Percentiles rank a stretch among this genome's conserved stretches.
These are phyloP conservation scores for Bradypus variegatus DNA, from an alignment of 2,797 vertebrate species.

Conservation along the genomic window DNA sequence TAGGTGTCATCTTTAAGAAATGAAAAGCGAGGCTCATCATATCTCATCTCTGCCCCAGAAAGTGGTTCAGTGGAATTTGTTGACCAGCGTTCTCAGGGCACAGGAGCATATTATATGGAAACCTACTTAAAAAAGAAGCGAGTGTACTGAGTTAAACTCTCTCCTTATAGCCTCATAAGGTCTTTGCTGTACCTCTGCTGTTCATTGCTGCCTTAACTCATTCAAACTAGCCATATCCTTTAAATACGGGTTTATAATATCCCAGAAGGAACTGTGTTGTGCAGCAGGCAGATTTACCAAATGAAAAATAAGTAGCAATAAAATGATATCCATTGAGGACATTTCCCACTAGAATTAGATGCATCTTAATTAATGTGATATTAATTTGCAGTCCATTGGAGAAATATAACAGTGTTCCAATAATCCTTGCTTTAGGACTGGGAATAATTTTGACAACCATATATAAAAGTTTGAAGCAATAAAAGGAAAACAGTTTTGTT, in stretches of 20 bases:
- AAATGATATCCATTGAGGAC: not conserved
- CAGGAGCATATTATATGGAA: slow-evolving; percentile 83
- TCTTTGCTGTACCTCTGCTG: slow-evolving; percentile 57
- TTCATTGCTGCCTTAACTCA: slow-evolving; percentile 71
- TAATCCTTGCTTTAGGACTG: slow-evolving; percentile 40
- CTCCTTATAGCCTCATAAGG: slow-evolving; percentile 35
- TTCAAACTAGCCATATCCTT: slow-evolving; percentile 59
- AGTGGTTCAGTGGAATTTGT: slow-evolving; percentile 77
- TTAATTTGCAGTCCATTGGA: not conserved
- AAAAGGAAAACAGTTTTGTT: slow-evolving; percentile 60
- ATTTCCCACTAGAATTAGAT: not conserved
- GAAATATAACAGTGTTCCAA: not conserved
- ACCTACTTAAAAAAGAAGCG: slow-evolving; percentile 93
- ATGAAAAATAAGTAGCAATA: slow-evolving; percentile 16
- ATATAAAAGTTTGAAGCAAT: slow-evolving; percentile 69
- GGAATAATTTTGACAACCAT: slow-evolving; percentile 44
- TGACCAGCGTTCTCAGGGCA: slow-evolving; percentile 83
- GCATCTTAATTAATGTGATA: not conserved
- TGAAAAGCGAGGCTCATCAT: slow-evolving; percentile 89
- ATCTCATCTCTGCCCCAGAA: slow-evolving; percentile 81
- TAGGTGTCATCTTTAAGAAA: slow-evolving; percentile 75
- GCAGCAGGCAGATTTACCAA: slow-evolving; percentile 48
- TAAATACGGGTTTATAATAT: slow-evolving; percentile 45
- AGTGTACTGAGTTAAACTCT: slow-evolving; percentile 75
- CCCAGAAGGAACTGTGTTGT: slow-evolving; percentile 42